A percentile compares a stretch with the other conserved stretches of the same genome.
Conservation (phyloP, 1,140 invertebrate genomes). For the Homarus americanus region DNA sequence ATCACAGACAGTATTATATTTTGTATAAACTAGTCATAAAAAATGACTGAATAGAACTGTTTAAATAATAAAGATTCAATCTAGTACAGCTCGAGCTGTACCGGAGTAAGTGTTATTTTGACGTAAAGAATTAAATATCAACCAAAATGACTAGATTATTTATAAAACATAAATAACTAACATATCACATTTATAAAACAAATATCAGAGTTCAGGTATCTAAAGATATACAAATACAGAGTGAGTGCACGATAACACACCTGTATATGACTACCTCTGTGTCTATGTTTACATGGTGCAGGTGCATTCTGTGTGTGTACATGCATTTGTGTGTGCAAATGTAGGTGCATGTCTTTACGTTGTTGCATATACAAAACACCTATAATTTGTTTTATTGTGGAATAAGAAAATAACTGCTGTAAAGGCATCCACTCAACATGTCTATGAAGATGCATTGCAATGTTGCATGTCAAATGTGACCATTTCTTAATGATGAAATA, state of each 20-base stretch:
- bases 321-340: background rate
- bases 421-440: background rate
- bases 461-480: background rate
- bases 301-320: background rate
- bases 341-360: background rate
- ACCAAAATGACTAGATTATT: background rate
- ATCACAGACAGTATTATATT: background rate
- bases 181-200: background rate
- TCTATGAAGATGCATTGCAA: background rate
- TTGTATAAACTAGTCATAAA: background rate
- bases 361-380: background rate
- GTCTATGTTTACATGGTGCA: no score
- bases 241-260: background rate
- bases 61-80: background rate
- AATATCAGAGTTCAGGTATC: background rate
- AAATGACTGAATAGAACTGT: background rate
- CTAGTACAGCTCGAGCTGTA: background rate
- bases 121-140: background rate
- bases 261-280: no score
- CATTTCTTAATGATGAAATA: background rate
- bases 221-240: background rate
- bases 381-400: background rate
- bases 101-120: no score
- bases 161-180: no score
- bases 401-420: background rate